Evolutionary conservation across 2,113 vertebrate genomes (phyloP).

Genomic region (Athene noctua): DNA sequence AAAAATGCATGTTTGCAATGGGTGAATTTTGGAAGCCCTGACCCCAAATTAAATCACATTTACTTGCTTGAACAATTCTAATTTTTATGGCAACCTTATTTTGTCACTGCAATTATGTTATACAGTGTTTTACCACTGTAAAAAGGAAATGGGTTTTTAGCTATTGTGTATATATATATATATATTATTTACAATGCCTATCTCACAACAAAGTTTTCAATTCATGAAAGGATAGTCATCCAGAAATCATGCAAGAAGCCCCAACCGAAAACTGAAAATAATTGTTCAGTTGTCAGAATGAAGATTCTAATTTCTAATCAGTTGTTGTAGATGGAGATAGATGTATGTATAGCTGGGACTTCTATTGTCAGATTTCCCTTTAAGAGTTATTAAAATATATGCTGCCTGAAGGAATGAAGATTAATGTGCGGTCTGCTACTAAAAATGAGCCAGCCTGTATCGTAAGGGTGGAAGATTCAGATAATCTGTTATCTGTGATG

Average conservation of each 20-base stretch:
- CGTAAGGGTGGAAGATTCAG: background rate
- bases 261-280: background rate
- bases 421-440: background rate
- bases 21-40: background rate
- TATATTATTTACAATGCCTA: background rate
- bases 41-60: background rate
- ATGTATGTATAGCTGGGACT: background rate
- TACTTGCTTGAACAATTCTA: background rate
- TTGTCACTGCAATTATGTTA: background rate
- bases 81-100: background rate
- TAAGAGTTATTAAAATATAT: slow-evolving; percentile 3
- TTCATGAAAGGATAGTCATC: background rate
- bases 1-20: background rate
- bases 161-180: background rate
- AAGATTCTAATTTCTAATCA: background rate
- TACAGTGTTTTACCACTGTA: background rate
- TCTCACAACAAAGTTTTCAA: background rate
- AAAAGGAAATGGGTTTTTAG: background rate
- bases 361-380: background rate
- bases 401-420: background rate
- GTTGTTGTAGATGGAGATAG: background rate
- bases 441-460: background rate
- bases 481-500: background rate
- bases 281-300: background rate
- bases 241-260: background rate